Conservation (phyloP, 2,888 invertebrate genomes). For the Stenodema calcarata region DNA sequence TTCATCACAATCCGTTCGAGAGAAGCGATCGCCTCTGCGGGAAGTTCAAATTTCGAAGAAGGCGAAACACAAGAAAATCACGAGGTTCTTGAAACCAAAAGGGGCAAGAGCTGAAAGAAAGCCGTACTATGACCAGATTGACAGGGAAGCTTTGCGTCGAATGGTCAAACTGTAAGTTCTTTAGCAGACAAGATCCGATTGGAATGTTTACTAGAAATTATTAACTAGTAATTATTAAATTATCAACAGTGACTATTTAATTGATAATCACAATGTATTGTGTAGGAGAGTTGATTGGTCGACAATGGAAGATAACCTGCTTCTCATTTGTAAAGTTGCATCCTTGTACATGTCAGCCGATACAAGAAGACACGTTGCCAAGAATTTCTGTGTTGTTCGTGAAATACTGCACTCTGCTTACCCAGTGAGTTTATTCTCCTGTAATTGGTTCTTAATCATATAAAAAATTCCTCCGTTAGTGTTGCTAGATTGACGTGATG, state of each 20-base stretch:
- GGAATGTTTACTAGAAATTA: too few species aligned
- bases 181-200: too few species aligned
- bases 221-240: too few species aligned
- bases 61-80: slow-evolving; percentile 52
- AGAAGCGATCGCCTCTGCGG: background rate
- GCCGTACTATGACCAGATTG: slow-evolving; percentile 68
- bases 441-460: background rate
- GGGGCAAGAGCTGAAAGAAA: slow-evolving; percentile 45
- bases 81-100: slow-evolving; percentile 51
- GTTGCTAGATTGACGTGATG: too few species aligned
- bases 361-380: slow-evolving; percentile 46
- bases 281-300: slow-evolving; percentile 68
- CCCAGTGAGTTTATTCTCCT: slow-evolving; percentile 35
- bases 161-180: slow-evolving; percentile 65
- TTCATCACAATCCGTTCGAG: background rate
- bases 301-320: slow-evolving; percentile 71
- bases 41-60: background rate
- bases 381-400: slow-evolving; percentile 53
- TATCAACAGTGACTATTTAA: too few species aligned
- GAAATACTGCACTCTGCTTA: slow-evolving; percentile 54
- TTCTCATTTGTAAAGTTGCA: slow-evolving; percentile 73
- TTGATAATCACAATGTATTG: too few species aligned
- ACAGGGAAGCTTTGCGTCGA: slow-evolving; percentile 69
- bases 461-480: background rate
- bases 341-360: slow-evolving; percentile 63